Conservation (phyloP, 2,888 invertebrate species). For the Agrotis segetum region DNA sequence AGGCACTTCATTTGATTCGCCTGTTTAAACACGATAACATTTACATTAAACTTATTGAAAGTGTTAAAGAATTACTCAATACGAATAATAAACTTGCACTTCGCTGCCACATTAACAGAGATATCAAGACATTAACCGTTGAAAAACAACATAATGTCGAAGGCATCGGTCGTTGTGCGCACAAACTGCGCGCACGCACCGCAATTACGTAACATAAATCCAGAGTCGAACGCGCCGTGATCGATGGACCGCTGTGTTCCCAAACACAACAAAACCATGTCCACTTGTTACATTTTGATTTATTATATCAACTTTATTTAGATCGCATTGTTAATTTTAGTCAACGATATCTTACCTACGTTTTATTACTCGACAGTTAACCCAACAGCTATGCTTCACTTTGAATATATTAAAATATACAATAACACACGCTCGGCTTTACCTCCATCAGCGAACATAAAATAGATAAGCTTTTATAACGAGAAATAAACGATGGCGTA, state of each 20-base stretch:
- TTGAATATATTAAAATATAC: slow-evolving; percentile 71
- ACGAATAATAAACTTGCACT: slow-evolving; percentile 71
- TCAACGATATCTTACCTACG: slow-evolving; percentile 65
- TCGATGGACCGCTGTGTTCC: slow-evolving; percentile 82
- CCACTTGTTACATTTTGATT: slow-evolving; percentile 82
- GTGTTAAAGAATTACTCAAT: slow-evolving; percentile 59
- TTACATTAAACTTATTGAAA: slow-evolving; percentile 56
- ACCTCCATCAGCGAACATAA: slow-evolving; percentile 76
- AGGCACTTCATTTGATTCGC: slow-evolving; percentile 33
- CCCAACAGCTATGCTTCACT: slow-evolving; percentile 58
- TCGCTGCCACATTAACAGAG: slow-evolving; percentile 78
- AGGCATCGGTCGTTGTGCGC: slow-evolving; percentile 70
- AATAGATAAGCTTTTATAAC: slow-evolving; percentile 79
- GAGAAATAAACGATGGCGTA: slow-evolving; percentile 71
- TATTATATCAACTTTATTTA: slow-evolving; percentile 76
- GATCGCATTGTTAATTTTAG: slow-evolving; percentile 75
- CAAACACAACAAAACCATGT: slow-evolving; percentile 80
- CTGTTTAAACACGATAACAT: slow-evolving; percentile 33
- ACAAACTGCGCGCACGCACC: slow-evolving; percentile 76
- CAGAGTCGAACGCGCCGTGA: slow-evolving; percentile 82
- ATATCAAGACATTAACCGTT: slow-evolving; percentile 80
- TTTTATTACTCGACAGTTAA: slow-evolving; percentile 70
- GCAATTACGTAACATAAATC: slow-evolving; percentile 89
- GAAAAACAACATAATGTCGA: slow-evolving; percentile 79
- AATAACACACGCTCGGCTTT: slow-evolving; percentile 68